Evolutionary conservation across 2,113 vertebrate species (phyloP).

Genomic region (Hemiscyllium ocellatum): DNA sequence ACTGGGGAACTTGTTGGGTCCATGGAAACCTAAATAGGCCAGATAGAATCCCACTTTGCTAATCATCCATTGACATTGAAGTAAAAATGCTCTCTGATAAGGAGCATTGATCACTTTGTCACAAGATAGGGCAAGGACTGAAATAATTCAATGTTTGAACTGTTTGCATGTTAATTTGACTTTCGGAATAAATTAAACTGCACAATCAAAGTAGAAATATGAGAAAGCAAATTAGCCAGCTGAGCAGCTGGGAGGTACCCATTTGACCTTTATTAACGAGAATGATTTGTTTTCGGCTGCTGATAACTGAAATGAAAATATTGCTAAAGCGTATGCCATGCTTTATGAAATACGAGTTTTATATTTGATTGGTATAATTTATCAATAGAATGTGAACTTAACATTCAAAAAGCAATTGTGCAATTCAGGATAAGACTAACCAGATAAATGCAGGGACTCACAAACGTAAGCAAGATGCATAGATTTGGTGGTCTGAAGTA

Average conservation of each 20-base stretch:
- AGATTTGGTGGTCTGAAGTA: neutral
- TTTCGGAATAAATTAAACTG: neutral
- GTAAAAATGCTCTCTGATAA: neutral
- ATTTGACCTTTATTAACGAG: conserved; percentile 26
- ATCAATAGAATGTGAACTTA: neutral
- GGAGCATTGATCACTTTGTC: too few species aligned
- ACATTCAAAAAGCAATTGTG: neutral
- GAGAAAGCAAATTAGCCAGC: conserved; percentile 7
- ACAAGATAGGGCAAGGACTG: neutral
- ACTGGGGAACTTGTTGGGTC: neutral
- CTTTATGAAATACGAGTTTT: neutral
- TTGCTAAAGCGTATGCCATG: neutral
- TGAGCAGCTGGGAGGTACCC: neutral
- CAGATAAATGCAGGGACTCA: neutral
- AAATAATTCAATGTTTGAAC: neutral
- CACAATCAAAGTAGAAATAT: neutral
- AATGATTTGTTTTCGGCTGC: neutral
- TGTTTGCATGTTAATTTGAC: neutral
- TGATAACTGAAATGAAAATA: conserved; percentile 25
- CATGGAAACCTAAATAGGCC: neutral
- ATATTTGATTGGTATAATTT: conserved; percentile 5
- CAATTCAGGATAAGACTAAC: neutral
- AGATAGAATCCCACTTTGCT: neutral
- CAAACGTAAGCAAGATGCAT: neutral
- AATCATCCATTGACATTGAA: neutral